Conservation (phyloP, 1,140 invertebrate genomes). For the Samia ricini region DNA sequence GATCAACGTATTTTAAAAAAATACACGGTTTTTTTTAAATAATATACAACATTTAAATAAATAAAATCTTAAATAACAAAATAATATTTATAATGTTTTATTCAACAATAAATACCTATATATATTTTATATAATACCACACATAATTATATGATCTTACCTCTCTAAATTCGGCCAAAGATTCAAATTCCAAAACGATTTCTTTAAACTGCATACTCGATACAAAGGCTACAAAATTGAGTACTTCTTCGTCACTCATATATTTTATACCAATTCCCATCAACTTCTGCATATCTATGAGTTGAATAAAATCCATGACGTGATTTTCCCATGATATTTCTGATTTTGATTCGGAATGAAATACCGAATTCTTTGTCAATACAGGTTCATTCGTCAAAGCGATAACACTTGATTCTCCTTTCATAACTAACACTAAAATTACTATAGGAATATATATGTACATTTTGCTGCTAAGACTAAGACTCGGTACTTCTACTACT, state of each 20-base stretch:
- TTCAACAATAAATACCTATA: too few relatives aligned
- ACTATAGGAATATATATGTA: constrained; percentile 4
- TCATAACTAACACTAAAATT: not conserved
- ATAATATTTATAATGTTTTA: too few relatives aligned
- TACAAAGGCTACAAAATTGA: constrained; percentile 31
- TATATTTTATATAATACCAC: too few relatives aligned
- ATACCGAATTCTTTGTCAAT: not conserved
- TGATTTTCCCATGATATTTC: constrained; percentile 21
- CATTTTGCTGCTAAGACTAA: not conserved
- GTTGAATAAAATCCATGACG: constrained; percentile 31
- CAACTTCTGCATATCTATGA: constrained; percentile 32
- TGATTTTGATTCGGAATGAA: not conserved
- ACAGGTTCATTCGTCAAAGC: not conserved
- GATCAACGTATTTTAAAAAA: too few relatives aligned
- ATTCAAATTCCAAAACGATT: constrained; percentile 31
- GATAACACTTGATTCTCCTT: not conserved
- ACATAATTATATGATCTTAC: too few relatives aligned
- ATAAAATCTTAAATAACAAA: too few relatives aligned
- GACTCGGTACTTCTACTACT: not conserved
- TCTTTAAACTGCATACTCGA: constrained; percentile 30
- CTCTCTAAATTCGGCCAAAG: constrained; percentile 35
- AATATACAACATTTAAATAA: too few relatives aligned
- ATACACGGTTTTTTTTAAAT: too few relatives aligned
- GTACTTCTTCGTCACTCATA: constrained; percentile 33
- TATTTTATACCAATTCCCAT: constrained; percentile 23